Base-by-base conservation (phyloP, 2,888 invertebrate species). In the Apotomis betuletana region DNA sequence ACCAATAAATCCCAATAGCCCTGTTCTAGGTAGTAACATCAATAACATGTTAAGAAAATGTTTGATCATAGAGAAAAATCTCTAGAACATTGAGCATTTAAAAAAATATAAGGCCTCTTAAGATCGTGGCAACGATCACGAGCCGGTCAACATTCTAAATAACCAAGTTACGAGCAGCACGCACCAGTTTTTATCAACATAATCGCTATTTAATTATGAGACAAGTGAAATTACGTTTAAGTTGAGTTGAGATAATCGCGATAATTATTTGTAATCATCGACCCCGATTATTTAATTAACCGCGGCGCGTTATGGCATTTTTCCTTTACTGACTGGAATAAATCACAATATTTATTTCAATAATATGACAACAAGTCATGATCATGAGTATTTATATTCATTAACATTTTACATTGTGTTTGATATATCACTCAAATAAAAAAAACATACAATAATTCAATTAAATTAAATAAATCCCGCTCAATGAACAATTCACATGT, bases 81-180 rank as follows among this genome's bases (percentile, higher is more conserved):
- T 27, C 1, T 27, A 27, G 27, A 27, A 27, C 27, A 27, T 2
- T 27, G 1, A 27, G 27, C 27, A 27, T 27, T 27, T 27, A 2
- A 27, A 27, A 27, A 27, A 2, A 2, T 2, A 27, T 27, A 27
- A 27, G 54, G 9, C 15, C 67, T 64, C 44, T 44, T 27, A 27
- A 27, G 27, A 2, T 54, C 64, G 57, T 67, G 67, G 49, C 15
- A 5, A 36, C 44, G 55, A 51, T 62, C 62, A 62, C 52, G 62
- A 49, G 15, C 36, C 4, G 36, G 55, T 27, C 54, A 64, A 44
- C 44, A 54, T 44, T 55, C 15, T 27, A 44, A 38, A 63, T 36
- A 4, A 36, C 36, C 36, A 38, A 57, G 36, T 57, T 57, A 57
- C 55, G 15, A 36, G 57, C n/a, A 36, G 5, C 51, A 61, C 61